Percentiles rank a stretch among this genome's conserved stretches.
Conservation (phyloP, 2,113 vertebrate species). For the Philantomba maxwellii region DNA sequence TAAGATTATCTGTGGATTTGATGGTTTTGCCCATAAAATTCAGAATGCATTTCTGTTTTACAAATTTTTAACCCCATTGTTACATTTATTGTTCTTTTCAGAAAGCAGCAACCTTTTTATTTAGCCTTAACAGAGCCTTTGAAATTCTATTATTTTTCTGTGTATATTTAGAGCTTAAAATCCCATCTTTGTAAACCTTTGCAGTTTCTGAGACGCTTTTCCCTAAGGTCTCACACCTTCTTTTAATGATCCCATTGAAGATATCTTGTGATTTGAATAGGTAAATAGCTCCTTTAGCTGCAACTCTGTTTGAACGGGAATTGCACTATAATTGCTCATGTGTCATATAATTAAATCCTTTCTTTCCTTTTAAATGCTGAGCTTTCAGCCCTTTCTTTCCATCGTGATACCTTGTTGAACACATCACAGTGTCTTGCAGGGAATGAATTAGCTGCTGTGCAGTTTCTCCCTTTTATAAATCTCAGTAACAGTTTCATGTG, state of each 20-base stretch:
- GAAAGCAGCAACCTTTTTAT: conserved; percentile 39
- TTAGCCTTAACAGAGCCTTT: neutral
- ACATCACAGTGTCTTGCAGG: neutral
- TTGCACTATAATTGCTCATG: conserved; percentile 33
- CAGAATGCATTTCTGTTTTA: neutral
- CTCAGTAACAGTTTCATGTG: conserved; percentile 8
- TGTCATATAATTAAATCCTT: conserved; percentile 66
- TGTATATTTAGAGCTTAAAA: conserved; percentile 37
- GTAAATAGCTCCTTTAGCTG: conserved; percentile 49
- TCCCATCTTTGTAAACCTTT: neutral
- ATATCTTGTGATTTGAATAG: conserved; percentile 54
- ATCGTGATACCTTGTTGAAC: neutral
- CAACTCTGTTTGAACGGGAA: conserved; percentile 39
- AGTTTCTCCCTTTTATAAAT: conserved; percentile 44
- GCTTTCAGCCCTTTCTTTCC: conserved; percentile 32
- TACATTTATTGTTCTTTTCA: neutral
- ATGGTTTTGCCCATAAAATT: neutral
- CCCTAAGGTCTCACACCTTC: conserved; percentile 50
- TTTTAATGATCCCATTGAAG: conserved; percentile 49
- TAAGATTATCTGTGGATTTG: neutral
- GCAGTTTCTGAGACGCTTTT: conserved; percentile 21
- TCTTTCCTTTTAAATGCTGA: neutral
- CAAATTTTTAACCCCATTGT: neutral
- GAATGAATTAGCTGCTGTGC: conserved; percentile 32
- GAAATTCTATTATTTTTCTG: conserved; percentile 31